Percentiles rank a stretch among this genome's conserved stretches.
These are phyloP conservation scores for Brevipalpus yothersi DNA, from an alignment of 1,140 invertebrate genomes.

Conservation along the genomic window DNA sequence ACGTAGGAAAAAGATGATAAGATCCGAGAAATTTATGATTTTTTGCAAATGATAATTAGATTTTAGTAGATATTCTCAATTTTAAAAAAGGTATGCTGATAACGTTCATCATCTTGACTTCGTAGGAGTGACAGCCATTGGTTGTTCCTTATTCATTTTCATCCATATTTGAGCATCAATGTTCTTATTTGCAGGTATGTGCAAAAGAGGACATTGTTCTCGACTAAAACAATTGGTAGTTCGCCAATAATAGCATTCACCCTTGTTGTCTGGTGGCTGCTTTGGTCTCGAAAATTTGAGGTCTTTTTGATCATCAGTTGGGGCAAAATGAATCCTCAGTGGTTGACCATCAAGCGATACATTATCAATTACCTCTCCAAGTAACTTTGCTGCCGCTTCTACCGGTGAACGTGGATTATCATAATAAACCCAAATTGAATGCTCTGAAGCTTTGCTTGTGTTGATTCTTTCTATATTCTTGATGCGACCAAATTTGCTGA, in stretches of 20 bases:
- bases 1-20: too few species aligned
- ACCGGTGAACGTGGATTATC: constrained; percentile 8
- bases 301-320: constrained; percentile 9
- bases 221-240: constrained; percentile 6
- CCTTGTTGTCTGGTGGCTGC: constrained; percentile 4
- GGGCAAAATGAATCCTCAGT: constrained; percentile 6
- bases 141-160: constrained; percentile 4
- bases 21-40: too few species aligned
- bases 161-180: constrained; percentile 10
- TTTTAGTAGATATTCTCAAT: too few species aligned
- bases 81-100: too few species aligned
- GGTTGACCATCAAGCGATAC: background rate
- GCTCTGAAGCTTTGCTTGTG: background rate
- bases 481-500: constrained; percentile 4
- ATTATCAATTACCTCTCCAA: background rate
- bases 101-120: too few species aligned
- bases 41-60: background rate
- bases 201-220: constrained; percentile 3
- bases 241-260: constrained; percentile 10
- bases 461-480: constrained; percentile 1
- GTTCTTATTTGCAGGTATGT: constrained; percentile 6
- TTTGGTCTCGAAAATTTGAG: constrained; percentile 9
- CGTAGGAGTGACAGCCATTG: too few species aligned
- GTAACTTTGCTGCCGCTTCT: constrained; percentile 3
- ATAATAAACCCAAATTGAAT: constrained; percentile 7